Conservation (phyloP, 2,797 vertebrate genomes). For the Xiphorhynchus erythropygius region DNA sequence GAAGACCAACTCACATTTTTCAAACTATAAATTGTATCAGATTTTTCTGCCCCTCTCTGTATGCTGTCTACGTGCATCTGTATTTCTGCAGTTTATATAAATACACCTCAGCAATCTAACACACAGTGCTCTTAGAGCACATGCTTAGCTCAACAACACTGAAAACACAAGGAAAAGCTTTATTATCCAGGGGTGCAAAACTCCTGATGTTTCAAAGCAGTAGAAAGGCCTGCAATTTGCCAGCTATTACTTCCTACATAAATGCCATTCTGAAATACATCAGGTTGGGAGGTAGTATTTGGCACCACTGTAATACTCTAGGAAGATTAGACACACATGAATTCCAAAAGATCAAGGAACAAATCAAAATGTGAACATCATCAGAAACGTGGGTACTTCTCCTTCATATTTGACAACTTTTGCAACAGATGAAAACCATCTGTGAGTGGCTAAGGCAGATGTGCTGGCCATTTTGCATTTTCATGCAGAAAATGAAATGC, state of each 20-base stretch:
- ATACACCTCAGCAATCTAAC: background rate
- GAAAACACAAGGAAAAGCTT: background rate
- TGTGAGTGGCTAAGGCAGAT: background rate
- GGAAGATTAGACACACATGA: background rate
- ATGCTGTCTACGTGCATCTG: background rate
- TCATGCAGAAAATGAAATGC: background rate
- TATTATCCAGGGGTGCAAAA: background rate
- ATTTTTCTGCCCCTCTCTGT: background rate
- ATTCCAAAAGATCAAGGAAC: background rate
- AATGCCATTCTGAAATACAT: background rate
- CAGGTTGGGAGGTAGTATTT: background rate
- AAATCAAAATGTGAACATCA: background rate
- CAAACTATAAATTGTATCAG: background rate
- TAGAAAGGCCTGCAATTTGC: background rate
- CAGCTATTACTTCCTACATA: background rate
- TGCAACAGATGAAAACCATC: background rate
- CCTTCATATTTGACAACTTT: background rate
- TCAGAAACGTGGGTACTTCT: background rate
- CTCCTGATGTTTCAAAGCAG: background rate
- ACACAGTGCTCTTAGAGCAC: accelerated
- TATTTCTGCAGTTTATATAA: background rate
- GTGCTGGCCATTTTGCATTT: background rate
- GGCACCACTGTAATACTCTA: background rate
- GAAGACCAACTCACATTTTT: background rate
- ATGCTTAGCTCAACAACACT: background rate